These are phyloP conservation scores for Neofelis nebulosa DNA, from an alignment of 2,113 vertebrate species.

Conservation along the genomic window DNA sequence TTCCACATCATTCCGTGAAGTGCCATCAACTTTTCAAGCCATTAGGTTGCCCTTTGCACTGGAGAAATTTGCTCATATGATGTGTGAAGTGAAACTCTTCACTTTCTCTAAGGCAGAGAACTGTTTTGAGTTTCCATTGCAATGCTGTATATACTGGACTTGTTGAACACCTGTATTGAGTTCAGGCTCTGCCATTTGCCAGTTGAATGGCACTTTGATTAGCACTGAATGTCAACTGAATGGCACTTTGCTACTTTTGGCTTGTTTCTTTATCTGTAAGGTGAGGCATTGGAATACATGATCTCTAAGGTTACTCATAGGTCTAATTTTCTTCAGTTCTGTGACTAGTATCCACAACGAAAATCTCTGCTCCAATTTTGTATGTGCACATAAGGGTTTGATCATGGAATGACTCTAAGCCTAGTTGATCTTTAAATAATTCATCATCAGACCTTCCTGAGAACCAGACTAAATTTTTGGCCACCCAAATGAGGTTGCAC, in stretches of 20 bases:
- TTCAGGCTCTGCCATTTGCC: background rate
- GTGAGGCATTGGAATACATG: background rate
- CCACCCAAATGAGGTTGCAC: background rate
- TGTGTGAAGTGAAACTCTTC: background rate
- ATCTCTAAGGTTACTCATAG: background rate
- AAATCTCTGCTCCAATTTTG: background rate
- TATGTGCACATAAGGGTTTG: background rate
- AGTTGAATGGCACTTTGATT: background rate
- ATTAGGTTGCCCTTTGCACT: background rate
- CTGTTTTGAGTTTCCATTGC: background rate
- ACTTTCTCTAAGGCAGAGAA: background rate
- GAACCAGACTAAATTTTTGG: background rate
- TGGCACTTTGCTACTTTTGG: background rate
- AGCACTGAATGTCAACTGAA: background rate
- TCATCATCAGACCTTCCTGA: background rate
- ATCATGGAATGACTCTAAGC: background rate
- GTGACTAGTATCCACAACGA: background rate
- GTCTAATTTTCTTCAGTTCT: background rate
- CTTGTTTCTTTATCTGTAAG: background rate
- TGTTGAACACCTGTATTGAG: background rate
- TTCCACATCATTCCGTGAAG: background rate
- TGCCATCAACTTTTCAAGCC: background rate
- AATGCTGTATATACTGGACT: background rate
- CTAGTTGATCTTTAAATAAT: background rate
- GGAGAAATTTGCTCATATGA: background rate